Evolutionary conservation across 2,113 vertebrate species (phyloP), one percentile per base, ranked within the genome.

Genomic region (Periophthalmodon schlosseri): DNA sequence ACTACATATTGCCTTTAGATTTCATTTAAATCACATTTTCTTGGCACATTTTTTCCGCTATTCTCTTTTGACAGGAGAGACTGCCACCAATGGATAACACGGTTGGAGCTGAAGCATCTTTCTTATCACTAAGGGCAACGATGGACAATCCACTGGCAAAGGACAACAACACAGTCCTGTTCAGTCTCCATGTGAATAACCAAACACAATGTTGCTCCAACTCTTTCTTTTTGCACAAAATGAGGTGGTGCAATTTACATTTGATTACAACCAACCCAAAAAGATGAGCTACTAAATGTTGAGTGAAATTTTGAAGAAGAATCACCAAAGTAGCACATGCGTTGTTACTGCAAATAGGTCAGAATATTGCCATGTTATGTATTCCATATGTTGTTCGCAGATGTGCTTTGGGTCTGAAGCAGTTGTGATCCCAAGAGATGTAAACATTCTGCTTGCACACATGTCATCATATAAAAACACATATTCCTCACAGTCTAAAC

Each of bases 341-440:
- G n/a, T 70, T 78, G 78, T 75, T 68, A 75, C 44, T 73, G 73
- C 79, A 91, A 86, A 72, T 90, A 78, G 88, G 89, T 88, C 88
- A 91, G 66, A 70, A 82, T 34, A 76, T 70, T 70, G 67, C 84
- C 76, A 75, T 75, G 44, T 80, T 64, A 75, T 72, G 57, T 18
- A n/a, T 74, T 74, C 75, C 67, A 58, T 80, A 81, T 77, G 54
- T 64, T 78, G 67, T 73, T 63, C 82, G 72, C 76, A 88, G 78
- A 74, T 84, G 76, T 49, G 79, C 70, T 72, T 47, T 66, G 68
- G 44, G 70, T 74, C 57, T 52, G 49, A 83, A 50, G 71, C 77
- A 72, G 72, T 33, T 44, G 14, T 76, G 72, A 70, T 75, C 72
- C 70, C 73, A 76, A 28, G 49, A 73, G 77, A 76, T 72, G 47